Base-by-base conservation (phyloP, 1,140 invertebrate genomes). In the Eulimnadia texana region DNA sequence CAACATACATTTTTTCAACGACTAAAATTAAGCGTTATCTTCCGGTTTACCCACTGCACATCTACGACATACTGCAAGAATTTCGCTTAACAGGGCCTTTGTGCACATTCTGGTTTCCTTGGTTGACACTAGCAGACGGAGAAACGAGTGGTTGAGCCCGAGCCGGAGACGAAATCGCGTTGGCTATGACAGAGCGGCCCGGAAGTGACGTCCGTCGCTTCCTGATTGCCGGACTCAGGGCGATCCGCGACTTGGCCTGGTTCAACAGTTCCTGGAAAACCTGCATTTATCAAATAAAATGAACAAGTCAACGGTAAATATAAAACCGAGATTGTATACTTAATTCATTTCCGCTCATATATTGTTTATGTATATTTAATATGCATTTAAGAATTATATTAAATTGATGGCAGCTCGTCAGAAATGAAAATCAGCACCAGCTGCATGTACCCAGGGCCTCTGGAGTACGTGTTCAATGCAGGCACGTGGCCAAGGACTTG, bases 221-320 rank as follows among this genome's bases (percentile, higher is more conserved):
- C 60, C 84, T 78, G 50, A 91, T 69, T 2, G 88, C 88, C n/a
- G 88, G 88, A 68, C 85, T 90, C 59, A 93, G 71, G 67, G 90
- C 88, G 72, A 91, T 91, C 66, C 87, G 90, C 28, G 91, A 82
- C 71, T 92, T 92, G 0, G 90, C 89, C 71, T 93, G 90, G 9
- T 81, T 79, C 22, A 94, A 73, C 20, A 93, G 73, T 69, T 92
- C 88, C 68, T 91, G 90, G 73, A 77, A 77, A n/a, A 76, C 72
- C 27, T 71, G 52, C 50, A 3, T 24, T 23, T 1, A 22, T 2
- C 1, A 6, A 19, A 52, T 6, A 20, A 6, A 52, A 54, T 54
- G 3, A 20, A 20, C 6, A 22, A 10, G 24, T 52, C 10, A 11
- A 47, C 10, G n/a, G 42, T 10, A 47, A 11, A 11, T n/a, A 47